These are phyloP conservation scores for Megalops cyprinoides DNA, from an alignment of 2,797 vertebrate species.

Conservation along the genomic window DNA sequence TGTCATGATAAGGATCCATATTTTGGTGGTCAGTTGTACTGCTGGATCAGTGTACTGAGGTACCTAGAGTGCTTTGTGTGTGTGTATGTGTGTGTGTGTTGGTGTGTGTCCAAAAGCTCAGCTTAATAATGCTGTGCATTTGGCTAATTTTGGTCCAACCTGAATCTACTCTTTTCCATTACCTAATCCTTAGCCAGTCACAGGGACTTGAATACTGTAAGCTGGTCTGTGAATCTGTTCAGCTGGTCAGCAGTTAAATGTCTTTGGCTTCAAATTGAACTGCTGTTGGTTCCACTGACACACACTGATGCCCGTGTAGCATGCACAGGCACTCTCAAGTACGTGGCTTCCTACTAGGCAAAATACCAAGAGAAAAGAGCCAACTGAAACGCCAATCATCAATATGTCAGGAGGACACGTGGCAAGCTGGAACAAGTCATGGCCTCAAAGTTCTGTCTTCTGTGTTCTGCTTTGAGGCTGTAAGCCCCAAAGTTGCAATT, in stretches of 20 bases:
- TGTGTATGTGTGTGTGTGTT: neutral
- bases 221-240: constrained; percentile 1
- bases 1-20: neutral
- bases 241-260: neutral
- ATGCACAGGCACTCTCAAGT: neutral
- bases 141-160: neutral
- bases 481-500: neutral
- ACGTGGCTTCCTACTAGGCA: neutral
- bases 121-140: neutral
- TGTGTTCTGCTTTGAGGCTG: constrained; percentile 19
- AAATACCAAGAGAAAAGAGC: neutral
- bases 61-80: neutral
- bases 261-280: neutral
- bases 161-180: constrained; percentile 11
- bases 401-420: neutral
- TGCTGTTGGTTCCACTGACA: neutral
- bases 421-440: neutral
- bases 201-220: neutral
- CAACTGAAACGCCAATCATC: neutral
- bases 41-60: neutral
- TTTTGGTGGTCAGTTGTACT: neutral
- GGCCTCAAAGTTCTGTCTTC: neutral
- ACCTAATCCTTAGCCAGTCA: constrained; percentile 6
- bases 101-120: constrained; percentile 11
- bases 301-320: too few relatives aligned